A percentile compares a stretch with the other conserved stretches of the same genome.
phyloP scores from a whole-genome alignment of 1,140 invertebrate species.

The Drosophila lowei region DNA sequence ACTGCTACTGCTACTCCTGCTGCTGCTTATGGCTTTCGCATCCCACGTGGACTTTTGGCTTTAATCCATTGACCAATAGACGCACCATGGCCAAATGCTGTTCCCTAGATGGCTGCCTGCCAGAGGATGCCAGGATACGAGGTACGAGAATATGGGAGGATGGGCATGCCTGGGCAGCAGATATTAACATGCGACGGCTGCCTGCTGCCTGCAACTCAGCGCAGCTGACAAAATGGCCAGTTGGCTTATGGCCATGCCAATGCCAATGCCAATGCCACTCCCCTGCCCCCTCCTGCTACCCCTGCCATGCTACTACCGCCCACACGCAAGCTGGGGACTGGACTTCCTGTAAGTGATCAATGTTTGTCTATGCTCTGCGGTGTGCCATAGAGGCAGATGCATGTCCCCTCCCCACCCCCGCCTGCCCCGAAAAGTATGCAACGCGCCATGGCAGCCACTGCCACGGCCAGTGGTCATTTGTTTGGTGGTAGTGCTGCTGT shows the following conservation, averaged over 20 bases:
- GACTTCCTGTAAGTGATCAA: slow-evolving; percentile 75
- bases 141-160: too few relatives aligned
- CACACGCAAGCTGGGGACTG: slow-evolving; percentile 8
- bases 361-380: slow-evolving; percentile 76
- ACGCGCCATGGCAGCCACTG: slow-evolving; percentile 32
- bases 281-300: not conserved
- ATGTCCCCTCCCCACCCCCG: slow-evolving; percentile 19
- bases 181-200: slow-evolving; percentile 71
- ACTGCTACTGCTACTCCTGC: not conserved
- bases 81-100: slow-evolving; percentile 40
- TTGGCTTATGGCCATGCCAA: slow-evolving; percentile 50
- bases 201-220: slow-evolving; percentile 44
- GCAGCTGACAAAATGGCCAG: slow-evolving; percentile 72
- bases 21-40: slow-evolving; percentile 16
- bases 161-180: slow-evolving; percentile 33
- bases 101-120: slow-evolving; percentile 33
- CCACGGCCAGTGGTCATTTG: slow-evolving; percentile 38
- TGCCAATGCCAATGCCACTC: slow-evolving; percentile 2
- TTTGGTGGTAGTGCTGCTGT: slow-evolving; percentile 23
- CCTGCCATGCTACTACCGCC: too few relatives aligned
- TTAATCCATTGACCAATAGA: slow-evolving; percentile 73
- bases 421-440: slow-evolving; percentile 27
- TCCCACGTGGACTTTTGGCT: slow-evolving; percentile 44
- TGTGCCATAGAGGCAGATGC: slow-evolving; percentile 48
- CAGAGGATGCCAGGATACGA: slow-evolving; percentile 13